Base-by-base conservation (phyloP, 1,140 invertebrate genomes). In the Drosophila watanabei region DNA sequence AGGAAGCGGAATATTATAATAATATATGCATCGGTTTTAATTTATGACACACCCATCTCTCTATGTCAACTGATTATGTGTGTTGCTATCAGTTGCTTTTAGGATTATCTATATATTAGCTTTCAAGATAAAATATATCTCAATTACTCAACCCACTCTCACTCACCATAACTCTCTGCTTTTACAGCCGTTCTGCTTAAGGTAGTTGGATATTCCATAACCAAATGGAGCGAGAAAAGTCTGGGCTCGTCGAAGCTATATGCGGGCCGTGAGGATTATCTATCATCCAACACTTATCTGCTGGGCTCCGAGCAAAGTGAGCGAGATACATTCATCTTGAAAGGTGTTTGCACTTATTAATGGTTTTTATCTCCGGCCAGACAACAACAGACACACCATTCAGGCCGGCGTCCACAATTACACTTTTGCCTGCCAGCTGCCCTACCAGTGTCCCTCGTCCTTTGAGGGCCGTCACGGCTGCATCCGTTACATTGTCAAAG, bases 401-500 rank as follows among this genome's bases (percentile, higher is more conserved):
- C 62, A 94, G 51, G 72, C 92, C 18, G 95, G 95, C 16, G 93
- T 94, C 28, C 94, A 95, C 73, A 93, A 78, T 20, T 96, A 95
- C 82, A 95, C 94, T 24, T 96, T 96, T 82, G 94, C 93, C 16
- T 95, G 94, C 65, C 92, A 93, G 33, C 84, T 96, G 41, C 95
- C 95, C 20, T 87, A 93, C 24, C 94, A 94, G 71, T 93, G 95
- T 54, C 95, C 95, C 3, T 95, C 96, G 57, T 96, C 96, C 41
- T 97, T 97, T 93, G 96, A 97, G 88, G 95, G 96, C 0, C 94
- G 95, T 41, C 94, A 95, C 92, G 96, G 96, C 9, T 94, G 95
- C 80, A 93, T 97, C 61, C 93, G 96, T 11, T 97, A 97, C 81
- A 95, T 94, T 66, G 94, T 96, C 2, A 97, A 96, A 92, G 96